Evolutionary conservation across 2,113 vertebrate species (phyloP).

Genomic region (Okapia johnstoni): DNA sequence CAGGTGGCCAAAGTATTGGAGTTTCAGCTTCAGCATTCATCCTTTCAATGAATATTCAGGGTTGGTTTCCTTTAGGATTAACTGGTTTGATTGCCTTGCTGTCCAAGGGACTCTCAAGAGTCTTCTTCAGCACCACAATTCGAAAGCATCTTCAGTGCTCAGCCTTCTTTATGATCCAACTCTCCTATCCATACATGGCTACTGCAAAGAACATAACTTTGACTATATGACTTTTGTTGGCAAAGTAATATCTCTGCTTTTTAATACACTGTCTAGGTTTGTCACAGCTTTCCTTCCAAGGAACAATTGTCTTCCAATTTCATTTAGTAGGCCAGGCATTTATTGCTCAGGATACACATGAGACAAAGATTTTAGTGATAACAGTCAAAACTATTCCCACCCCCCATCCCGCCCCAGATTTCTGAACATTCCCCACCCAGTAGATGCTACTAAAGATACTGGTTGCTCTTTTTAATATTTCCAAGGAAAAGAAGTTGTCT

Average conservation of each 20-base stretch:
- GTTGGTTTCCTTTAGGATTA: background rate
- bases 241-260: background rate
- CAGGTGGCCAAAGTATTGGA: background rate
- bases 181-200: background rate
- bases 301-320: background rate
- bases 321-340: background rate
- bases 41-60: background rate
- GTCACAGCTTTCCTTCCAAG: background rate
- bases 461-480: background rate
- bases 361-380: background rate
- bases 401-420: fast-evolving
- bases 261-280: background rate
- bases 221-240: background rate
- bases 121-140: background rate
- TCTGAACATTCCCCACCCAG: background rate
- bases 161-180: background rate
- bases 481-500: background rate
- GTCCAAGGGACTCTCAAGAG: background rate
- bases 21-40: background rate
- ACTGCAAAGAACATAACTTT: background rate
- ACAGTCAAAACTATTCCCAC: background rate
- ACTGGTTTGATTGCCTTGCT: background rate
- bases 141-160: background rate
- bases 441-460: background rate
- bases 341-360: background rate